These are phyloP conservation scores for Dinomys branickii DNA, from an alignment of 2,113 vertebrate genomes.

Conservation along the genomic window DNA sequence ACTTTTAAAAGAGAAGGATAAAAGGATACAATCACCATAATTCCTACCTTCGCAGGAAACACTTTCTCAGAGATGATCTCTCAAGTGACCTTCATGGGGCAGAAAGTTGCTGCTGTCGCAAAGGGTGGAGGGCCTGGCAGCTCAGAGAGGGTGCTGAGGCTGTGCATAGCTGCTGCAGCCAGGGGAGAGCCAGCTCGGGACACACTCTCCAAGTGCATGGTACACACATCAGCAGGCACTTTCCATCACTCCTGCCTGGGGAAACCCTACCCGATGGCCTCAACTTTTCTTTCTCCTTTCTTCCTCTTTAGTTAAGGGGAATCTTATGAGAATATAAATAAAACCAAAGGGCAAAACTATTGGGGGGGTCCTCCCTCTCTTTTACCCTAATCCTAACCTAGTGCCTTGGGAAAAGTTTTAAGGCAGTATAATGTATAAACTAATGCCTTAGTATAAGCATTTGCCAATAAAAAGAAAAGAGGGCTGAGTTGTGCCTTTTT, in stretches of 20 bases:
- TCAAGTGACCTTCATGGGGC: not conserved
- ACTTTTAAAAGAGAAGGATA: not conserved
- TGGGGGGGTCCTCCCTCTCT: not conserved
- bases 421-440: not conserved
- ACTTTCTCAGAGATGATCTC: not conserved
- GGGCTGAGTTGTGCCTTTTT: not conserved
- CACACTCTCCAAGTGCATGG: not conserved
- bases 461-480: conserved; percentile 7
- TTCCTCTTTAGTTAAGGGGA: not conserved
- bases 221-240: fast-evolving
- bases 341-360: not conserved
- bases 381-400: not conserved
- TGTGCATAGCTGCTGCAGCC: not conserved
- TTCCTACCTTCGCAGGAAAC: not conserved
- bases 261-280: not conserved
- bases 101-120: not conserved
- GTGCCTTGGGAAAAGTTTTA: not conserved
- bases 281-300: not conserved
- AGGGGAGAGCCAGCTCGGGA: not conserved
- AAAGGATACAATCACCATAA: not conserved
- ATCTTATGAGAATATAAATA: not conserved
- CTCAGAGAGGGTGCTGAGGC: not conserved
- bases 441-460: not conserved
- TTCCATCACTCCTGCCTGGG: not conserved
- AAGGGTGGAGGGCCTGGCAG: not conserved